phyloP scores from a whole-genome alignment of 2,113 vertebrate genomes.

The Strix aluco region DNA sequence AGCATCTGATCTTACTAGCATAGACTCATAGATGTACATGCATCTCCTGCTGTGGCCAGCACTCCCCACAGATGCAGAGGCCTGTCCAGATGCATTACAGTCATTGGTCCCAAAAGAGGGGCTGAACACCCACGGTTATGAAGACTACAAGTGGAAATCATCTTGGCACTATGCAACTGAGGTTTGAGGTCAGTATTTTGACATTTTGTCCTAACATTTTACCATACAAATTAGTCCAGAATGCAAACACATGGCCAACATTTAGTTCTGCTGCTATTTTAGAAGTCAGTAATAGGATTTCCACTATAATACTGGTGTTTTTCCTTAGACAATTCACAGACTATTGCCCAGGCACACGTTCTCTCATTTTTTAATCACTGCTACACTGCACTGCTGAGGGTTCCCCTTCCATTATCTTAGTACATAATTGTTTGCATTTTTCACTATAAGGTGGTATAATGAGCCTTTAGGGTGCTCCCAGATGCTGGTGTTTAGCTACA shows the following conservation, averaged over 20 bases:
- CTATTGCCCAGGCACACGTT: neutral
- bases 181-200: neutral
- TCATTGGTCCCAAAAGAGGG: neutral
- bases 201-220: neutral
- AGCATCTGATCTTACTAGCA: neutral
- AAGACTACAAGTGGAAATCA: neutral
- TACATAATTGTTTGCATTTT: constrained; percentile 41
- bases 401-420: constrained; percentile 23
- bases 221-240: neutral
- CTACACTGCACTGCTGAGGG: constrained; percentile 13
- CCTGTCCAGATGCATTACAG: neutral
- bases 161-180: neutral
- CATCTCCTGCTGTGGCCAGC: neutral
- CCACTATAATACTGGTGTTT: neutral
- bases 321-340: constrained; percentile 9
- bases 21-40: neutral
- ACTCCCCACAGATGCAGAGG: neutral
- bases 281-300: neutral
- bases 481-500: constrained; percentile 17
- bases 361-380: constrained; percentile 31
- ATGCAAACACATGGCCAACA: neutral
- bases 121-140: neutral
- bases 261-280: neutral
- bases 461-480: constrained; percentile 16
- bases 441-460: constrained; percentile 33